Base-by-base conservation (phyloP, 2,797 vertebrate genomes). In the Brachyrhaphis roseni region DNA sequence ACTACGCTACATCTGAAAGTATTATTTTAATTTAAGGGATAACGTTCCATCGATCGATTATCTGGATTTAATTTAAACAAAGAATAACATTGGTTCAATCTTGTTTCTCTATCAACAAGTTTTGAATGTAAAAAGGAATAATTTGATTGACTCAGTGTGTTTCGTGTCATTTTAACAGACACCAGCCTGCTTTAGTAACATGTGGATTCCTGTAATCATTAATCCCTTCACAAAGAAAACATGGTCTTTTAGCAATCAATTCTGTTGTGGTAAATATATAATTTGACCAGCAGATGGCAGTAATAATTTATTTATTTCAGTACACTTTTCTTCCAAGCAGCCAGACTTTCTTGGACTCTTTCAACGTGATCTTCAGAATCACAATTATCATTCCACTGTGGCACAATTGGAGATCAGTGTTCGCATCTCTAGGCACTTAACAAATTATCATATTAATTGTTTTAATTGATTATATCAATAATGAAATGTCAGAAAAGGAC, bases 271-370 rank as follows among this genome's bases (percentile, higher is more conserved):
- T 79, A 81, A 46, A 82, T 84, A 16, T 75, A 28, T n/a, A 72
- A 20, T 2, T 28, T 85, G 75, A 78, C 89, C 91, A 85, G 64
- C 74, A 91, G 93, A 34, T 89, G 91, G 91, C 89, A 90, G 90
- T 84, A 91, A 77, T 53, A 84, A 43, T 57, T 34, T 34, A 3
- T 31, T 5, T 79, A 55, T 1, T 12, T 34, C 1, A 13, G 26
- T 8, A 20, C 23, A 0, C 23, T 72, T 72, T 49, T 47, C 16
- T 10, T 72, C 28, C 15, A 47, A 72, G 15, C 1, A 49, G 7
- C 16, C 6, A 26, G 31, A 20, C 1, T 51, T 51, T 34, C 5
- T 31, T 34, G 1, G 16, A 47, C 49, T 34, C 16, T 31, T 72
- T 49, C 28, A 72, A 49, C 20, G 2, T 49, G n/a, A 46, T 62